Base-by-base conservation (phyloP, 2,113 vertebrate species). In the Apistogramma diplotaenia region DNA sequence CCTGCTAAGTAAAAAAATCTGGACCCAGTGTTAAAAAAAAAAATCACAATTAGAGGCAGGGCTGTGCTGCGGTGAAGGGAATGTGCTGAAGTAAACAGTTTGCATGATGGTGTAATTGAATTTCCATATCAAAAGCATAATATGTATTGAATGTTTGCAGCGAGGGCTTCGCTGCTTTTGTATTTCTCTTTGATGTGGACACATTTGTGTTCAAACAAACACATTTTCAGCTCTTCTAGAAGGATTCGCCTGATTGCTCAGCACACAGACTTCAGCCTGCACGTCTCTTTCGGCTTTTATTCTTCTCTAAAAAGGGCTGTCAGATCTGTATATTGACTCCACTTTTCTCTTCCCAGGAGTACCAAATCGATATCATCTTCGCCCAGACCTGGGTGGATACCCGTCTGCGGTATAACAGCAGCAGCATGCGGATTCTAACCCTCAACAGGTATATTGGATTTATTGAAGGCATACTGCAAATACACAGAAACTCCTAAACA, bases 291-390 rank as follows among this genome's bases (percentile, higher is more conserved):
- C 74, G 23, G 31, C 53, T 71, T 77, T 40, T 16, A 3, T 8
- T 19, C 61, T 29, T 19, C 75, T 33, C 19, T 40, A 53, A 70
- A 79, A 83, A 46, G 19, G 1, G 8, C 31, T 37, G 40, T 56
- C 60, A 19, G 58, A 86, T 86, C 88, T 54, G 8, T 88, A 2
- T 82, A 83, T 87, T 78, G 81, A 85, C 83, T 84, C 56, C 51
- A 1, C 60, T 58, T 79, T 35, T 79, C 81, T 90, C 79, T 80
- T 76, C 37, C 46, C 95, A 99, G 98, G 98, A 99, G 91, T 99
- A 99, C 94, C 97, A 99, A 95, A 99, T 99, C 89, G 98, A 99
- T 91, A 98, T 99, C 46, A 99, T 99, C 94, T 99, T 99, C 87
- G 97, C 98, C 74, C 98, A 99, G 93, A 97, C 97, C 0, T 99